These are phyloP conservation scores for Apus apus DNA, from an alignment of 2,113 vertebrate genomes.

Conservation along the genomic window DNA sequence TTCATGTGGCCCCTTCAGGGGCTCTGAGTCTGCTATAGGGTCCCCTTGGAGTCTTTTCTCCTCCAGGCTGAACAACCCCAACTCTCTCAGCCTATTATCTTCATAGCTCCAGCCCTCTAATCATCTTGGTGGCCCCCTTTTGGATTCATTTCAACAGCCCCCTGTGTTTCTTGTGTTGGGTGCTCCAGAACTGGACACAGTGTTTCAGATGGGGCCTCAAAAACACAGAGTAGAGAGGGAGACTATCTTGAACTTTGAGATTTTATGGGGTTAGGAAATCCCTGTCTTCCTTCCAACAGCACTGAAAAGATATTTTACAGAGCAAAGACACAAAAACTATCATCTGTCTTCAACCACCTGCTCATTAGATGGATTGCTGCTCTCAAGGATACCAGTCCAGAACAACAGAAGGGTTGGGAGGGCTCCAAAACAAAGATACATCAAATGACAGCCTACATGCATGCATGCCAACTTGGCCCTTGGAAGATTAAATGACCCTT, in stretches of 20 bases:
- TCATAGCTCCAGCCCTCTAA: too few relatives aligned
- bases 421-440: neutral
- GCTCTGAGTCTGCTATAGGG: too few relatives aligned
- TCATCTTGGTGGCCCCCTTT: too few relatives aligned
- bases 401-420: neutral
- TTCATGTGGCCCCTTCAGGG: too few relatives aligned
- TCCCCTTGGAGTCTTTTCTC: too few relatives aligned
- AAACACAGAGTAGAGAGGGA: too few relatives aligned
- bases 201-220: too few relatives aligned
- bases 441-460: neutral
- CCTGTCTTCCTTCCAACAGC: neutral
- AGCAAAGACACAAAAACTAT: neutral
- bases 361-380: neutral
- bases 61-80: too few relatives aligned
- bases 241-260: neutral
- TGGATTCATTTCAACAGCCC: too few relatives aligned
- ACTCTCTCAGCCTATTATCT: too few relatives aligned
- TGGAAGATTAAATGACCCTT: neutral
- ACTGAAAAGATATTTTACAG: neutral
- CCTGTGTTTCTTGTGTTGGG: too few relatives aligned
- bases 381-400: accelerated
- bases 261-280: neutral
- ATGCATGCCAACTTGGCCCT: neutral
- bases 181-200: too few relatives aligned
- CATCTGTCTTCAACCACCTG: neutral